Evolutionary conservation across 1,140 invertebrate species (phyloP), one percentile per base, ranked within the genome.

Genomic region (Eubasilissa regina): DNA sequence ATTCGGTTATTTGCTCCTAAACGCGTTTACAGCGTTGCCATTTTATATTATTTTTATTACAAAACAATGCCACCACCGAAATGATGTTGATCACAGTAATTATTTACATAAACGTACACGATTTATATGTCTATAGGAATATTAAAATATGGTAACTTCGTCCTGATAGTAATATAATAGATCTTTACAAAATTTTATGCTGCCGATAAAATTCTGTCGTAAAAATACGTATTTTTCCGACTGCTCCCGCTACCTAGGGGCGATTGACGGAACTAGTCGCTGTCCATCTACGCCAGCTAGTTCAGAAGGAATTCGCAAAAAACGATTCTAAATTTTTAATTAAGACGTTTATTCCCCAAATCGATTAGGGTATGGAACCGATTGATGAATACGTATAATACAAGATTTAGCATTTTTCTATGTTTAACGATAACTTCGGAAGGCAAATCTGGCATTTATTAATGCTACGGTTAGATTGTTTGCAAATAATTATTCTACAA

Each of bases 41-140:
- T 12, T n/a, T 64, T 43, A 35, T 35, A 35, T n/a, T 64, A 35
- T 64, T 64, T 64, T 64, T 64, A 62, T 62, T 25, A 35, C 25
- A 1, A 35, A 35, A 35, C 25, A 35, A 35, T 35, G 6, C 25
- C 25, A 6, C 25, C 25, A 35, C 25, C 25, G 25, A 35, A 35
- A 35, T 35, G 6, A 35, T 35, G 25, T 35, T 35, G 25, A 35
- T 35, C 6, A 35, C n/a, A n/a, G n/a, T 35, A 35, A 35, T 35
- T 35, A 35, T 35, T 35, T 35, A 35, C 6, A 35, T 35, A 3
- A 35, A 35, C 25, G n/a, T 35, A 35, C 25, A 35, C 1, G n/a
- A n/a, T n/a, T n/a, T n/a, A n/a, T n/a, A n/a, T n/a, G n/a, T n/a
- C n/a, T n/a, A n/a, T n/a, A n/a, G n/a, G n/a, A n/a, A n/a, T n/a